Conservation (phyloP, 1,140 invertebrate species). For the Drosophila pachea region DNA sequence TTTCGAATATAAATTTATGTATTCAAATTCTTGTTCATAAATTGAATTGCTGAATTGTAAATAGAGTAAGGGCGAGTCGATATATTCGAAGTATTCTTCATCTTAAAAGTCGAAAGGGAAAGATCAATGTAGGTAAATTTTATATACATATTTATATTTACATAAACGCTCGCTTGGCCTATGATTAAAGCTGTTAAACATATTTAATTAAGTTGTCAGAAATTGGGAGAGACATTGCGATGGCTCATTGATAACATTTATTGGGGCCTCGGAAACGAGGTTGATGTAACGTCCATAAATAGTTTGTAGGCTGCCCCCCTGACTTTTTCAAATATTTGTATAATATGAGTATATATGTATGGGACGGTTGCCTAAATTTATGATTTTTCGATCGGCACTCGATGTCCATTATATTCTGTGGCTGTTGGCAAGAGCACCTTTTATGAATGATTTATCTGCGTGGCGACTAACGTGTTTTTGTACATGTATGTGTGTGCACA, state of each 20-base stretch:
- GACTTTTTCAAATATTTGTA: no score
- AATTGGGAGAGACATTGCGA: background rate
- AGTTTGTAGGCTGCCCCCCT: background rate
- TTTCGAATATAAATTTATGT: conserved; percentile 22
- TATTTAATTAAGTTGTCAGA: conserved; percentile 32
- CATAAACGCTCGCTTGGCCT: background rate
- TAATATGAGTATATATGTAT: background rate
- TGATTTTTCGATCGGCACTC: no score
- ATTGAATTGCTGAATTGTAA: conserved; percentile 1
- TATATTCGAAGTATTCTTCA: background rate
- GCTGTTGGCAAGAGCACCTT: no score
- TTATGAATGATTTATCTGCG: no score
- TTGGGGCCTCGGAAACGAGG: conserved; percentile 1
- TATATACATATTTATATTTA: background rate
- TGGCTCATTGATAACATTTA: conserved; percentile 20
- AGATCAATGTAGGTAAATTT: background rate
- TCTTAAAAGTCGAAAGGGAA: no score
- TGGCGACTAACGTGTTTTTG: background rate
- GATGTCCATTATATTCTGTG: no score
- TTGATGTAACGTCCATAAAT: conserved; percentile 29
- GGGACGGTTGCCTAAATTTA: no score
- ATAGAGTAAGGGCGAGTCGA: background rate
- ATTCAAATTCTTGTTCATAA: conserved; percentile 26
- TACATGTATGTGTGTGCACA: conserved; percentile 7
- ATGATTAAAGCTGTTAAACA: conserved; percentile 1